Conservation (phyloP, 2,888 invertebrate species). For the Imbricaverruca yamaguchii region DNA sequence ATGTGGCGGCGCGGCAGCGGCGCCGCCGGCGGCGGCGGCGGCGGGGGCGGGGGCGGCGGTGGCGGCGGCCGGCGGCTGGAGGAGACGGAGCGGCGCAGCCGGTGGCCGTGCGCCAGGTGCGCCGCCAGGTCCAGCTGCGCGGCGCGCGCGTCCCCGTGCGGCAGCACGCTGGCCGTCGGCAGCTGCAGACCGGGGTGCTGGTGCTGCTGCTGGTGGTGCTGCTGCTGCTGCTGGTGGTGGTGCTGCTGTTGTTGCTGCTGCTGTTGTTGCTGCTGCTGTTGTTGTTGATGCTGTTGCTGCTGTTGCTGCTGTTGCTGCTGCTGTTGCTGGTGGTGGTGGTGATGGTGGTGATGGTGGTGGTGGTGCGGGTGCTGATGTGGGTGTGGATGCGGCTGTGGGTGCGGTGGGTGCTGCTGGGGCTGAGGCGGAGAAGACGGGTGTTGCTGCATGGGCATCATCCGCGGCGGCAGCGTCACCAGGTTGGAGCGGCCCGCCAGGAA, state of each 20-base stretch:
- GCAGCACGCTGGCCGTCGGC: conserved; percentile 25
- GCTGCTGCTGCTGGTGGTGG: conserved; percentile 42
- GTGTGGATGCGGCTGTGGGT: conserved; percentile 35
- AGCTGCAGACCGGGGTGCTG: conserved; percentile 27
- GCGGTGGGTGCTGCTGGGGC: conserved; percentile 18
- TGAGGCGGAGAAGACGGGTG: conserved; percentile 31
- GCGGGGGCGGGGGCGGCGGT: conserved; percentile 31
- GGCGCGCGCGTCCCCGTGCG: conserved; percentile 30
- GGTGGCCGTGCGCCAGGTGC: conserved; percentile 27
- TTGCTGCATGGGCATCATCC: conserved; percentile 32
- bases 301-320: neutral
- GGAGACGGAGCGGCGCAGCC: conserved; percentile 23
- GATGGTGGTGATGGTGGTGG: conserved; percentile 39
- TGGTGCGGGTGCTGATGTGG: conserved; percentile 41
- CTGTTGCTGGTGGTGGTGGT: conserved; percentile 29
- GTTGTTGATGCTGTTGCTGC: conserved; percentile 39
- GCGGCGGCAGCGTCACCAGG: conserved; percentile 29
- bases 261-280: conserved; percentile 39
- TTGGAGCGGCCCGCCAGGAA: neutral
- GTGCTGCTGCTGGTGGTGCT: conserved; percentile 30
- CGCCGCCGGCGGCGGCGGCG: conserved; percentile 25
- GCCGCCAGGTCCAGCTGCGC: conserved; percentile 23
- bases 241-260: conserved; percentile 26
- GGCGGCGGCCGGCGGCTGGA: conserved; percentile 22
- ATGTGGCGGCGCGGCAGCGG: conserved; percentile 21